Evolutionary conservation across 2,888 invertebrate genomes (phyloP).

Genomic region (Troglohyphantes excavatus): DNA sequence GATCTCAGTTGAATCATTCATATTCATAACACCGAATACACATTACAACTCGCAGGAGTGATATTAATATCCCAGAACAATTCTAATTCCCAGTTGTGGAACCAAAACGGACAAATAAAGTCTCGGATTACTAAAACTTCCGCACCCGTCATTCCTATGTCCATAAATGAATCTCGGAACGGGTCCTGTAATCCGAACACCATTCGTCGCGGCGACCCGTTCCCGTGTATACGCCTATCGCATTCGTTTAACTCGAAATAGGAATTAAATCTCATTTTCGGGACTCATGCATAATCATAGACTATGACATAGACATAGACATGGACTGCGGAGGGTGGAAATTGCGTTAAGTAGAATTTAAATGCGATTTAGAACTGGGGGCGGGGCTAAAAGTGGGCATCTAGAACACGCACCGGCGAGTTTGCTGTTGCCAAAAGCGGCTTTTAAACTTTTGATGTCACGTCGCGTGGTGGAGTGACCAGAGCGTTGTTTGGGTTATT

Average conservation of each 20-base stretch:
- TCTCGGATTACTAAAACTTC: slow-evolving; percentile 4
- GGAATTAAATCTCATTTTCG: slow-evolving; percentile 4
- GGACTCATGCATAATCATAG: background rate
- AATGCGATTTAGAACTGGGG: background rate
- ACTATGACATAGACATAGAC: too few relatives aligned
- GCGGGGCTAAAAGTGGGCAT: background rate
- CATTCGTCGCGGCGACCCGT: background rate
- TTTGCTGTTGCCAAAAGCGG: slow-evolving; percentile 14
- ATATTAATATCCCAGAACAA: background rate
- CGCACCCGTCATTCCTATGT: background rate
- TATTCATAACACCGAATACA: background rate
- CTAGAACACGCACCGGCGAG: background rate
- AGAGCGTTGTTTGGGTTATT: background rate
- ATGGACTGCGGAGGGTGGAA: background rate
- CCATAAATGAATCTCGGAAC: background rate
- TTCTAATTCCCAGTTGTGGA: background rate
- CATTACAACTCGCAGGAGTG: background rate
- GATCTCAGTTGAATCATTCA: background rate
- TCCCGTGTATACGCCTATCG: background rate
- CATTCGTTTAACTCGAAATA: slow-evolving; percentile 6
- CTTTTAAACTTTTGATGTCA: slow-evolving; percentile 28
- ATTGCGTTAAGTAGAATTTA: slow-evolving; percentile 9
- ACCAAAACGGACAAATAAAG: background rate
- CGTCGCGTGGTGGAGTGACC: background rate
- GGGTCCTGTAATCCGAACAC: background rate